Conservation (phyloP, 2,797 vertebrate genomes). For the Salmo trutta region DNA sequence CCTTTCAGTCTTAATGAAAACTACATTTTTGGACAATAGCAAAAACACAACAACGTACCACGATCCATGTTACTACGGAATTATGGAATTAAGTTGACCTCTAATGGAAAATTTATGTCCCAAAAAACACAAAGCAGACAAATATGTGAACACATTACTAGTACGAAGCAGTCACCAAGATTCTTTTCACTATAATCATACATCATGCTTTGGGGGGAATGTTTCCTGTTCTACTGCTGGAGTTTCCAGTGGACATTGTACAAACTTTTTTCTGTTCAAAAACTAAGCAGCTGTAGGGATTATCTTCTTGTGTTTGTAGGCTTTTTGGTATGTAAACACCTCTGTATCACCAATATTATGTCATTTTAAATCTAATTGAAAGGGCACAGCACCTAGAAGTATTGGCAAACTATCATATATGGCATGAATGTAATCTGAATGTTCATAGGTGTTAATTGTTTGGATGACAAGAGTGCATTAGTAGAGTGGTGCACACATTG, state of each 20-base stretch:
- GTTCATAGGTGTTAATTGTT: background rate
- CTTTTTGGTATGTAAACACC: background rate
- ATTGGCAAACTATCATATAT: background rate
- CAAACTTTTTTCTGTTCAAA: background rate
- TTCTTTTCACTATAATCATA: constrained; percentile 20
- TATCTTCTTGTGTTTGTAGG: background rate
- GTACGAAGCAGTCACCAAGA: background rate
- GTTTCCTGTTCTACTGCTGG: constrained; percentile 5
- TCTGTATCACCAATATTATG: background rate
- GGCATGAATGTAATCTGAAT: constrained; percentile 9
- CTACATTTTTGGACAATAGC: constrained; percentile 36
- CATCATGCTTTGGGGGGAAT: background rate
- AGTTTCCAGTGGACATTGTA: background rate
- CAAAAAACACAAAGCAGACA: background rate
- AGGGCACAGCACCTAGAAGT: no score
- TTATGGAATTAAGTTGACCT: constrained; percentile 25
- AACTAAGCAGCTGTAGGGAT: background rate
- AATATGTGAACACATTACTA: constrained; percentile 4
- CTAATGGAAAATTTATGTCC: constrained; percentile 29
- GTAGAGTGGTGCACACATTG: background rate
- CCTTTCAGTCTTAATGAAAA: constrained; percentile 5
- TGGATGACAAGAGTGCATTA: background rate
- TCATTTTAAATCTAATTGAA: background rate
- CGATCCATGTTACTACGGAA: constrained; percentile 3
- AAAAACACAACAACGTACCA: constrained; percentile 7